Evolutionary conservation across 2,113 vertebrate species (phyloP).

Genomic region (Elaphurus davidianus): DNA sequence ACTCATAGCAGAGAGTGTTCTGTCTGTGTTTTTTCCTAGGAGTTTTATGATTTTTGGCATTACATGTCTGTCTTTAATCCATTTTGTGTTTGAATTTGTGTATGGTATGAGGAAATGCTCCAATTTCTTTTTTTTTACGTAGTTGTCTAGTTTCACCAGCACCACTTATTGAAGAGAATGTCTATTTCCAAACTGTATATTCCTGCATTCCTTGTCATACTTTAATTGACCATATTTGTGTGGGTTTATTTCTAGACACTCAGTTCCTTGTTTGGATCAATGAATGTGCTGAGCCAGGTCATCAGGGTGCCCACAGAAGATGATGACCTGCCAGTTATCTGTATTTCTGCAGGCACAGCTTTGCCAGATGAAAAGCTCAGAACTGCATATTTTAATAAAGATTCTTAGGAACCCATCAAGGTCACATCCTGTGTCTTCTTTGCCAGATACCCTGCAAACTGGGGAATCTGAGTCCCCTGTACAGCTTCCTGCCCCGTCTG

Average conservation of each 20-base stretch:
- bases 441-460: too few relatives aligned
- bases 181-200: too few relatives aligned
- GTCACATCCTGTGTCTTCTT: not conserved
- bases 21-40: not conserved
- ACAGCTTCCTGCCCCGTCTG: accelerated
- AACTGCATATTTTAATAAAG: not conserved
- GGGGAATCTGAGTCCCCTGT: accelerated
- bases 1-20: not conserved
- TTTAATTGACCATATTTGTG: too few relatives aligned
- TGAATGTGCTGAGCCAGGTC: too few relatives aligned
- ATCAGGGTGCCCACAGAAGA: not conserved
- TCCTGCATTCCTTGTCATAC: too few relatives aligned
- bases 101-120: not conserved
- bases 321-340: not conserved
- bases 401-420: not conserved
- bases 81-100: not conserved
- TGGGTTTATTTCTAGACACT: too few relatives aligned
- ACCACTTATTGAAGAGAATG: too few relatives aligned
- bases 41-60: not conserved
- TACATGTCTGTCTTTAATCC: not conserved
- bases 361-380: not conserved
- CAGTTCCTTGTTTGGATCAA: too few relatives aligned
- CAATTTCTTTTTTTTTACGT: not conserved
- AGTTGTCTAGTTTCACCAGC: too few relatives aligned
- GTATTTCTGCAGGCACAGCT: not conserved